Base-by-base conservation (phyloP, 2,113 vertebrate genomes). In the Anolis sagrei region DNA sequence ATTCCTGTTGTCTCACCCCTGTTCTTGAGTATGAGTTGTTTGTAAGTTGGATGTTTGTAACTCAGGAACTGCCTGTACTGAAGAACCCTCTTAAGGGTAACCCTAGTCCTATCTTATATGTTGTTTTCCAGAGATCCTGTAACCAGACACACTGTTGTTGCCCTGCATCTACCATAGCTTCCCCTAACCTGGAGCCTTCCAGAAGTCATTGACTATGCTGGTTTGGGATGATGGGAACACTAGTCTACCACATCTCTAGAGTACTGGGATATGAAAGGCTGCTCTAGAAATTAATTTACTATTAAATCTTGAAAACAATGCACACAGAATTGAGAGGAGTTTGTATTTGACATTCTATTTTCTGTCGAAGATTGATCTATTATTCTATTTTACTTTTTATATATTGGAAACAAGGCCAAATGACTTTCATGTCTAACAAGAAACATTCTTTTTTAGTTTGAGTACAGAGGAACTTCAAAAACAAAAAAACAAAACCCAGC, bases 291-390 rank as follows among this genome's bases (percentile, higher is more conserved):
- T 64, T 18, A 64, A 64, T 68, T 68, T 29, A 25, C 62, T 25
- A 25, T 64, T 64, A 64, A 64, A 64, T 25, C 64, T 61, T 58
- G 7, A 61, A 36, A 78, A 36, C 21, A 51, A 61, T 58, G 48
- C 27, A 29, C 64, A 68, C 27, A 29, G 27, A 68, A 29, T 25
- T 68, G 27, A 29, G 29, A 16, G 7, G 39, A 44, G 39, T 44
- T 44, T 44, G 39, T 44, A 5, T 44, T 44, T 44, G 39, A 44
- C 39, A n/a, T 74, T 77, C 91, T 90, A 64, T 77, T 68, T 91
- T 1, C 73, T 1, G 86, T 91, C 13, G 14, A 3, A 58, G 3
- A 3, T 14, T 14, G 54, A 14, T 58, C 54, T 79, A 4, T 48
- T 83, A 11, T 19, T 4, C 25, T 83, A 39, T 75, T 29, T 54